These are phyloP conservation scores for Phaonia tiefii DNA, from an alignment of 2,888 invertebrate species.

Conservation along the genomic window DNA sequence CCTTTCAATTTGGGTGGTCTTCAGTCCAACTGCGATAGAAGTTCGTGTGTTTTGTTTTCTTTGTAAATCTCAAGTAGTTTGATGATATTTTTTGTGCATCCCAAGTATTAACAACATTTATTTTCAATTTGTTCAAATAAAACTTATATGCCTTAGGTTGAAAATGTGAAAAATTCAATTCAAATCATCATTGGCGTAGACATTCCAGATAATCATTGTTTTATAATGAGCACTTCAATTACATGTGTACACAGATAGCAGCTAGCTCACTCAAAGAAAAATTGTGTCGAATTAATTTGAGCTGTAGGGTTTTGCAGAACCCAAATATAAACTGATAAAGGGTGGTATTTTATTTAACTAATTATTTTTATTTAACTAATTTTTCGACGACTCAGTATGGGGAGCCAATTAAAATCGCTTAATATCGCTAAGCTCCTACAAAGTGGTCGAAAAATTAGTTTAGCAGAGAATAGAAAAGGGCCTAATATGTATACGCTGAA, in stretches of 20 bases:
- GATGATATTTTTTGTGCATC: conserved; percentile 47
- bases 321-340: too few relatives aligned
- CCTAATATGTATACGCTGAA: too few relatives aligned
- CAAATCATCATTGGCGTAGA: conserved; percentile 22
- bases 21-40: background rate
- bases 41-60: background rate
- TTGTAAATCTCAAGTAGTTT: conserved; percentile 45
- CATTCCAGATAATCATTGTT: conserved; percentile 58
- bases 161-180: conserved; percentile 28
- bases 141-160: conserved; percentile 46
- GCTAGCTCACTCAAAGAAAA: background rate
- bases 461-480: too few relatives aligned
- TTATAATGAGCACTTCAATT: conserved; percentile 61
- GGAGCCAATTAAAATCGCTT: too few relatives aligned
- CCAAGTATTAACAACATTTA: conserved; percentile 35
- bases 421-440: too few relatives aligned
- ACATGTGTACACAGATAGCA: conserved; percentile 21
- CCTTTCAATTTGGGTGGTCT: conserved; percentile 46
- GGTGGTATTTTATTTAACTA: too few relatives aligned
- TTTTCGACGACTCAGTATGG: too few relatives aligned
- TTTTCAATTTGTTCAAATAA: conserved; percentile 50
- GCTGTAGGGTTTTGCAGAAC: too few relatives aligned
- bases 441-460: too few relatives aligned
- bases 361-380: too few relatives aligned
- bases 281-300: background rate